Conservation (phyloP, 1,140 invertebrate genomes). For the Tetramorium simillimum region DNA sequence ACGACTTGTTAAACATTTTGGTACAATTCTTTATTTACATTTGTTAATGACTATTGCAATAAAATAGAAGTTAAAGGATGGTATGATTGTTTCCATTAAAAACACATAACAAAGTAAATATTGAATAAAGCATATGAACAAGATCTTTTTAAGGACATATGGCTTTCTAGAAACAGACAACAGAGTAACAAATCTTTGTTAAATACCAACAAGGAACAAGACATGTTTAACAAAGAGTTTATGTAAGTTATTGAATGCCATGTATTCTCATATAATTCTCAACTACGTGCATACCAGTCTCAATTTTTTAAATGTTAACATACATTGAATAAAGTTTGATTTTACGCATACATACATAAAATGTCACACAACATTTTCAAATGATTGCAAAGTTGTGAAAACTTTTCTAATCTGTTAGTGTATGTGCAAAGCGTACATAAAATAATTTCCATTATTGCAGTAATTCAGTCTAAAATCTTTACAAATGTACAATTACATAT, state of each 20-base stretch:
- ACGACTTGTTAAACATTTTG: slow-evolving; percentile 6
- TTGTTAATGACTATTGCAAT: slow-evolving; percentile 18
- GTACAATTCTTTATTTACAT: slow-evolving; percentile 28
- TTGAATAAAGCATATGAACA: neutral
- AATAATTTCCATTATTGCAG: slow-evolving; percentile 30
- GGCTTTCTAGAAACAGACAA: neutral
- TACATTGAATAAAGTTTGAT: neutral
- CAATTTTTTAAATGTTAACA: slow-evolving; percentile 20
- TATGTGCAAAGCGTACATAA: neutral
- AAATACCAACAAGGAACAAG: slow-evolving; percentile 27
- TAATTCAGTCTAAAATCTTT: slow-evolving; percentile 17
- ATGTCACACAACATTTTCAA: slow-evolving; percentile 31
- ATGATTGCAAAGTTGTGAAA: slow-evolving; percentile 20
- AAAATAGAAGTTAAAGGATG: neutral
- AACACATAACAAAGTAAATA: neutral
- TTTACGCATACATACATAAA: slow-evolving; percentile 36
- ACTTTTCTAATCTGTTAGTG: neutral
- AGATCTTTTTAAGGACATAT: neutral
- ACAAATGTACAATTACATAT: slow-evolving; percentile 39
- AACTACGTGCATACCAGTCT: neutral
- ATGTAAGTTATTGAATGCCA: slow-evolving; percentile 3
- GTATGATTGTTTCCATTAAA: neutral
- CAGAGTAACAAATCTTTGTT: slow-evolving; percentile 9
- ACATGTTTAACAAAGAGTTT: slow-evolving; percentile 12
- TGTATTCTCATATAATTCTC: neutral